These are phyloP conservation scores for Neocloeon triangulifer DNA, from an alignment of 1,140 invertebrate genomes.

Conservation along the genomic window DNA sequence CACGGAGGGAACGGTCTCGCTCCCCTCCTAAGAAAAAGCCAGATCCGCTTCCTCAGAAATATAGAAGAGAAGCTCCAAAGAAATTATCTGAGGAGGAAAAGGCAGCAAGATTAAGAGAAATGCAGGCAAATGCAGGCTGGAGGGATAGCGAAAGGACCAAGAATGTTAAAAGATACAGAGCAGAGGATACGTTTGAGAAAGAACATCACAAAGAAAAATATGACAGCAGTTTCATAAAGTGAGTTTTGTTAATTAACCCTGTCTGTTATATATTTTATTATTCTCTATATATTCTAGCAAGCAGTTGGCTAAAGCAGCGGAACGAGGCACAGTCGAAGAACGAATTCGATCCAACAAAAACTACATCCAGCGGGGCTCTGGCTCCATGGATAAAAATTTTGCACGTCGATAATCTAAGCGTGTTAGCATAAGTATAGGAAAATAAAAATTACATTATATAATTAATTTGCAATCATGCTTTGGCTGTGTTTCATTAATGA, in stretches of 20 bases:
- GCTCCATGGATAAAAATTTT: conserved; percentile 48
- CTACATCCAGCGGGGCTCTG: conserved; percentile 46
- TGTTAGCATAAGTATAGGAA: too few species aligned
- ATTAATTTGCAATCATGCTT: too few species aligned
- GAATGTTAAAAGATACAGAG: conserved; percentile 35
- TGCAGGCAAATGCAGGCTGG: conserved; percentile 56
- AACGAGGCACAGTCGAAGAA: conserved; percentile 39
- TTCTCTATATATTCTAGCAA: conserved; percentile 22
- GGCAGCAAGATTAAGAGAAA: conserved; percentile 44
- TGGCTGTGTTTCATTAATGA: too few species aligned
- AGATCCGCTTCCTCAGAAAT: conserved; percentile 7
- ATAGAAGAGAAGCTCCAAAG: conserved; percentile 15
- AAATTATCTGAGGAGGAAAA: conserved; percentile 42
- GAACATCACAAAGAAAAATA: conserved; percentile 18
- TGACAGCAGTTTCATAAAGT: conserved; percentile 30
- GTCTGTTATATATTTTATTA: not conserved
- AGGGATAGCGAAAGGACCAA: conserved; percentile 38
- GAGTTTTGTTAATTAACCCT: conserved; percentile 7
- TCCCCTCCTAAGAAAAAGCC: conserved; percentile 8
- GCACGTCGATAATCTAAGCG: conserved; percentile 29
- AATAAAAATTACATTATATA: too few species aligned
- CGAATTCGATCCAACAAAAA: conserved; percentile 60
- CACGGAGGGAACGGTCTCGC: conserved; percentile 6
- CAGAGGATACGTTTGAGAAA: conserved; percentile 34
- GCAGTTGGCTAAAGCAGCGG: conserved; percentile 40